phyloP scores from a whole-genome alignment of 2,113 vertebrate species.

The Hippocampus zosterae region DNA sequence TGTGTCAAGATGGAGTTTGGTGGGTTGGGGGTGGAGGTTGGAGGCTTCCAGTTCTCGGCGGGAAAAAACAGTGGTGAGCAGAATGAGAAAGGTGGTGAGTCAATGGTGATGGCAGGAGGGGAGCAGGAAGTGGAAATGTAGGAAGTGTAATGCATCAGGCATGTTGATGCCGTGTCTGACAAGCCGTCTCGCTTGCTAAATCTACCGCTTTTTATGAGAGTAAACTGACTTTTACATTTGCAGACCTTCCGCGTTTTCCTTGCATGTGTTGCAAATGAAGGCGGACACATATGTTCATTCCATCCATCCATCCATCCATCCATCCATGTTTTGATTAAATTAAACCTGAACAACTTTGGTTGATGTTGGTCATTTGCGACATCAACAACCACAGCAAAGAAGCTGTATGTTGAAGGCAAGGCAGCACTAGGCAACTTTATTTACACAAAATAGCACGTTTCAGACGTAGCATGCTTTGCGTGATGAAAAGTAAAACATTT shows the following conservation, averaged over 20 bases:
- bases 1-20: constrained; percentile 43
- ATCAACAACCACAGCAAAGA: too few relatives aligned
- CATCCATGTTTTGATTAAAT: neutral
- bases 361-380: too few relatives aligned
- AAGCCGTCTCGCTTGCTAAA: constrained; percentile 15
- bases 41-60: constrained; percentile 17
- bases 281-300: too few relatives aligned
- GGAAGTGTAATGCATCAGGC: constrained; percentile 30
- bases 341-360: neutral
- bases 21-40: neutral
- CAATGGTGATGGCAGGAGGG: constrained; percentile 33
- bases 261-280: neutral
- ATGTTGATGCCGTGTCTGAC: constrained; percentile 27
- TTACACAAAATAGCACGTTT: too few relatives aligned
- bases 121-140: constrained; percentile 33
- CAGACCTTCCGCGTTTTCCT: neutral
- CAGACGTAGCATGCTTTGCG: too few relatives aligned
- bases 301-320: too few relatives aligned
- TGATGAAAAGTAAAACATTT: too few relatives aligned
- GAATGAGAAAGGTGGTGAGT: constrained; percentile 39
- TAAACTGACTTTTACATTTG: neutral
- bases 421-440: too few relatives aligned
- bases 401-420: too few relatives aligned
- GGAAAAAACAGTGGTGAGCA: constrained; percentile 13
- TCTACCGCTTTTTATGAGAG: constrained; percentile 8